These are phyloP conservation scores for Diuraphis noxia DNA, from an alignment of 1,140 invertebrate species.

Conservation along the genomic window DNA sequence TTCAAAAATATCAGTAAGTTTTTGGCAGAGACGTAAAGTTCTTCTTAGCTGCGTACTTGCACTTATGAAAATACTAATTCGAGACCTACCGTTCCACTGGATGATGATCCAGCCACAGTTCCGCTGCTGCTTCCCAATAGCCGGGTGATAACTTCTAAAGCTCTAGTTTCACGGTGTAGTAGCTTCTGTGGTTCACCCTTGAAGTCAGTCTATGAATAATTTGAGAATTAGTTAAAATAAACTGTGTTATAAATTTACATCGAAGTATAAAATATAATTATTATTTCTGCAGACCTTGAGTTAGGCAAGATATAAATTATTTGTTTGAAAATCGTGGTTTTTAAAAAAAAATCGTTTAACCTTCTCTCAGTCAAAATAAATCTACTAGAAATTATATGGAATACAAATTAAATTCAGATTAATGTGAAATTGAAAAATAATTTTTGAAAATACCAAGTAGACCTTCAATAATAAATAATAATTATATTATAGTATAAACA, in stretches of 20 bases:
- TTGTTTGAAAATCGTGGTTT: not conserved
- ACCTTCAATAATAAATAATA: not conserved
- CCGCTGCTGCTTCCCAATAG: constrained; percentile 41
- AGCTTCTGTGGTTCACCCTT: not conserved
- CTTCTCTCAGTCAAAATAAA: not conserved
- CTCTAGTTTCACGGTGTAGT: not conserved
- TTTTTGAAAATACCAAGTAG: not conserved
- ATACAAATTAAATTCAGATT: not conserved
- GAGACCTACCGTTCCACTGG: not conserved
- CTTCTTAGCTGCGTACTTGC: not conserved
- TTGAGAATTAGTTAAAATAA: not conserved
- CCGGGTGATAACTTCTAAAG: constrained; percentile 2
- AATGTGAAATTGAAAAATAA: not conserved
- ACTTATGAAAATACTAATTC: too few relatives aligned
- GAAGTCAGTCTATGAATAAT: not conserved
- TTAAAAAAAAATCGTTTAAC: not conserved
- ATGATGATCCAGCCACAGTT: constrained; percentile 8
- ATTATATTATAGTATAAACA: not conserved
- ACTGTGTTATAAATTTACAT: not conserved
- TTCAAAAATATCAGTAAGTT: too few relatives aligned
- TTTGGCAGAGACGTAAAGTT: too few relatives aligned
- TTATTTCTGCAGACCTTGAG: not conserved
- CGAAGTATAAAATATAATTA: not conserved
- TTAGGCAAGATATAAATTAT: not conserved
- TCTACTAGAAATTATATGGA: not conserved